Evolutionary conservation across 2,797 vertebrate genomes (phyloP).

Genomic region (Bovichtus diacanthus): DNA sequence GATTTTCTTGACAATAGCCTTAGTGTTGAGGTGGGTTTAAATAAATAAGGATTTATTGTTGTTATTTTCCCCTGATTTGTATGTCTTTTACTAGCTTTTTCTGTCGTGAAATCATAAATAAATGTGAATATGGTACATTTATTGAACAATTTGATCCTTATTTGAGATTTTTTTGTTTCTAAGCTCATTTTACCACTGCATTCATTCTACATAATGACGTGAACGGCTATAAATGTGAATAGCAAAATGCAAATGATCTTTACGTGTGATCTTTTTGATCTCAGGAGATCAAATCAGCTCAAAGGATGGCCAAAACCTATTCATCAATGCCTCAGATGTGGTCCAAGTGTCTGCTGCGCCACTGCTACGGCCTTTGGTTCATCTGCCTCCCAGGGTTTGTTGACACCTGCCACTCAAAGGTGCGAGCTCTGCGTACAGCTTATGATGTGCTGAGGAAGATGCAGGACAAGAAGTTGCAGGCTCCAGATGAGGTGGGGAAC

Average conservation of each 20-base stretch:
- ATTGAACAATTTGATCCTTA: background rate
- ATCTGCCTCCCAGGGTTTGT: constrained; percentile 97
- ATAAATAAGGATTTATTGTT: background rate
- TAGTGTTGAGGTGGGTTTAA: background rate
- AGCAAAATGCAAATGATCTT: constrained; percentile 26
- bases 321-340: constrained; percentile 98
- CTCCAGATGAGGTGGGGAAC: constrained; percentile 93
- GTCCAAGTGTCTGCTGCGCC: constrained; percentile 95
- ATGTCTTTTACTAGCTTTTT: background rate
- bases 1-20: background rate
- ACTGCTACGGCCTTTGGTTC: constrained; percentile 98
- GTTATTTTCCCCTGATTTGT: background rate
- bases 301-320: constrained; percentile 95
- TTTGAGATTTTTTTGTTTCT: background rate
- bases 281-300: constrained; percentile 97
- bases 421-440: constrained; percentile 93
- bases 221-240: constrained; percentile 6
- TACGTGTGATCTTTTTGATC: constrained; percentile 44
- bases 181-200: background rate
- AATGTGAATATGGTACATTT: background rate
- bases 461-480: constrained; percentile 96
- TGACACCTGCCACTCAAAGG: constrained; percentile 94
- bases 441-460: constrained; percentile 96
- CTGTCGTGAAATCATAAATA: background rate
- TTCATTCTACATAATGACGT: background rate